Base-by-base conservation (phyloP, 1,140 invertebrate genomes). In the Bombus sibiricus region DNA sequence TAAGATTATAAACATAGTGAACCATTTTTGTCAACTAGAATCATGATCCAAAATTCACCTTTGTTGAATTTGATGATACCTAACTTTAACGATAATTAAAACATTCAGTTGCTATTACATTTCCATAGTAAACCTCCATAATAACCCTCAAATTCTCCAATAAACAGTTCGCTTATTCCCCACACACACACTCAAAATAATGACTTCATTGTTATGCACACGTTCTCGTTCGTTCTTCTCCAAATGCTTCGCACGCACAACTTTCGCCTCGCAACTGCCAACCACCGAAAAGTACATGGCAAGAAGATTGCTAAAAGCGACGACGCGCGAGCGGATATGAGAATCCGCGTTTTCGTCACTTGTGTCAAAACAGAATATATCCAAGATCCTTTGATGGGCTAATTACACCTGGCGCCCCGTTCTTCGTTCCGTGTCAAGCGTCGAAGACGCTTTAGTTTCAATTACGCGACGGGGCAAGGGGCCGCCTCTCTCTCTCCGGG, bases 391-490 rank as follows among this genome's bases (percentile, higher is more conserved):
- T 91, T 91, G 89, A 91, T 88, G 81, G 64, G 62, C 86, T 87
- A 91, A 91, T 91, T 91, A 91, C 81, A 62, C 71, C 66, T 37
- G 43, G 37, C 53, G 76, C 88, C 80, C 86, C 83, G 89, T 88
- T 90, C 87, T 85, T 86, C 85, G 86, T 91, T 91, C 86, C 86
- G 39, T 74, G 84, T 83, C 53, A 83, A 73, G 83, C 71, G 86
- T 77, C 87, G 83, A 81, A 89, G 89, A 90, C 87, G 79, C 82
- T 92, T 91, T 91, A 91, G 86, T 91, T 91, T 91, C 85, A 91
- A 92, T 92, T 92, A 92, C 68, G 85, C 47, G 47, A 74, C 64
- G 78, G 18, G 6, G 34, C 32, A 43, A 32, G 64, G 32, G 62
- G 25, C n/a, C 25, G 64, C 12, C 62, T 59, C 80, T 47, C 80